Conservation (phyloP, 2,888 invertebrate species). For the Euproctis similis region DNA sequence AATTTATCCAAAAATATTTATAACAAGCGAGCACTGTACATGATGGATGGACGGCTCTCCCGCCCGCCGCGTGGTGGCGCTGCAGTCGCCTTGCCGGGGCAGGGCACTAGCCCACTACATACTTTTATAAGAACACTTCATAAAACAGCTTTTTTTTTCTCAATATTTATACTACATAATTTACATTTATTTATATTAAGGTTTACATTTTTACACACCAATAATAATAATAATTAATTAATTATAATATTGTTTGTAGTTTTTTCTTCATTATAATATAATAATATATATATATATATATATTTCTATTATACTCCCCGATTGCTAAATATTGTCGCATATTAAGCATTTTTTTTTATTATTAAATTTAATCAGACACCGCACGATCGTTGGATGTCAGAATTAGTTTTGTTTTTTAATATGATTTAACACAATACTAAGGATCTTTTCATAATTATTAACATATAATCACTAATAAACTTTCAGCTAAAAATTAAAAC, state of each 20-base stretch:
- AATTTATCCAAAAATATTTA: no score
- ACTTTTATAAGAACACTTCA: conserved; percentile 73
- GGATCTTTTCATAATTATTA: no score
- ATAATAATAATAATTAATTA: no score
- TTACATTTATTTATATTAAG: conserved; percentile 68
- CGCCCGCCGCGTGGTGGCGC: conserved; percentile 25
- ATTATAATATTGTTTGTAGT: conserved; percentile 71
- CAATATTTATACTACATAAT: conserved; percentile 75
- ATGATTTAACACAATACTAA: no score
- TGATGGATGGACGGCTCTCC: conserved; percentile 22
- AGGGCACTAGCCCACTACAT: conserved; percentile 49
- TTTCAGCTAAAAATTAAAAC: no score
- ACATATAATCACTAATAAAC: no score
- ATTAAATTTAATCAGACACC: conserved; percentile 42
- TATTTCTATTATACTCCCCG: conserved; percentile 67
- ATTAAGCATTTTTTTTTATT: conserved; percentile 63
- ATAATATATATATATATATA: no score
- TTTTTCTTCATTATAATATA: conserved; percentile 67
- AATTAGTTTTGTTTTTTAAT: conserved; percentile 42
- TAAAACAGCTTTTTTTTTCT: conserved; percentile 71
- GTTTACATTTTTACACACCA: conserved; percentile 75
- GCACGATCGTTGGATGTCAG: conserved; percentile 48
- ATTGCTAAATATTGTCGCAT: conserved; percentile 75
- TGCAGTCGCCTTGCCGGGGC: no score
- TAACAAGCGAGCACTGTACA: no score